Base-by-base conservation (phyloP, 2,113 vertebrate genomes). In the Rhinoptilus africanus region DNA sequence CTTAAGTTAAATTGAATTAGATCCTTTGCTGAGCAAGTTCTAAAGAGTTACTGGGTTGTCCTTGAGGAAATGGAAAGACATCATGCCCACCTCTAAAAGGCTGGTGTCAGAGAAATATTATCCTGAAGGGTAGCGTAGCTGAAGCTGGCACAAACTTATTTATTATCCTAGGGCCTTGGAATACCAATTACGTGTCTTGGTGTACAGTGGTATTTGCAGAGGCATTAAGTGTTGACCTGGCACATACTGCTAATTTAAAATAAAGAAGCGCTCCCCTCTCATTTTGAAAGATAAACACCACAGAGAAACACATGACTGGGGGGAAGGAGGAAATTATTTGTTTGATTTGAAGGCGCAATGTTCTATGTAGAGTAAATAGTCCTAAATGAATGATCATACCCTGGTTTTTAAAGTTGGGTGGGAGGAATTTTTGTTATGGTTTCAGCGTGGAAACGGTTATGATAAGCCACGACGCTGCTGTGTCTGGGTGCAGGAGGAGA, bases 161-260 rank as follows among this genome's bases (percentile, higher is more conserved):
- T 53, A 24, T 41, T 83, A 37, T 86, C 50, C 62, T 53, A 43
- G 35, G 64, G 48, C 79, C 32, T 16, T 5, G 6, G 34, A 72
- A 85, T 62, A 72, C 34, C 24, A 17, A 8, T 73, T 57, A 9
- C 4, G 0, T 60, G 67, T 86, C 88, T 66, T 66, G 72, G 37
- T 2, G 0, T 0, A 0, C 27, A 12, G 22, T 0, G 3, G 4
- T 95, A 10, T 67, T 92, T 93, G 47, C 60, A 71, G 87, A 96
- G 77, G 43, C 11, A 3, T 20, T 84, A 37, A 47, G 39, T 39
- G 71, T 30, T 95, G 72, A 75, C 56, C 74, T 60, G 34, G 19
- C 43, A 67, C 43, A 23, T 5, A 1, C 64, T 12, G 32, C 57
- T 81, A 47, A 92, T 89, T 86, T 23, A 41, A 93, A 84, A 73